Conservation (phyloP, 2,888 invertebrate species). For the Thera obeliscata region DNA sequence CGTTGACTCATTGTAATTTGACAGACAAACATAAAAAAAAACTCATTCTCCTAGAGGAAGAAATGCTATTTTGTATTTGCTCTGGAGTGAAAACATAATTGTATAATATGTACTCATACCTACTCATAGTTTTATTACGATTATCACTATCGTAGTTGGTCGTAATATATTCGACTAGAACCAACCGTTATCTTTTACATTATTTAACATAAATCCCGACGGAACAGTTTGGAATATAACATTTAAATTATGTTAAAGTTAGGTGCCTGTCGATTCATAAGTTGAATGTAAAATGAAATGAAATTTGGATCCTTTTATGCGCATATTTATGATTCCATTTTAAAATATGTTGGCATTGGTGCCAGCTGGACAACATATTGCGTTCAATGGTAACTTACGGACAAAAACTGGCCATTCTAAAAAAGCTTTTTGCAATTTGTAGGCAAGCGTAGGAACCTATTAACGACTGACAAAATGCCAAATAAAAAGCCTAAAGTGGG, state of each 20-base stretch:
- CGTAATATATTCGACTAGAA: neutral
- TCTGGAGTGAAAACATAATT: no score
- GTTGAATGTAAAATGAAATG: conserved; percentile 62
- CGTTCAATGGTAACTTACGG: conserved; percentile 32
- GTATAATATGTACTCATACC: no score
- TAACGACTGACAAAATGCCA: no score
- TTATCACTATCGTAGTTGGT: neutral
- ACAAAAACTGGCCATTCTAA: neutral
- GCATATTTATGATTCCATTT: conserved; percentile 73
- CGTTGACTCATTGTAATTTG: no score
- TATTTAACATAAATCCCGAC: conserved; percentile 5
- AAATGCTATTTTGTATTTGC: no score
- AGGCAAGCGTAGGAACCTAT: neutral
- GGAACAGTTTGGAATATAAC: conserved; percentile 32
- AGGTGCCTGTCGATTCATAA: conserved; percentile 50
- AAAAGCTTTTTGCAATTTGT: neutral
- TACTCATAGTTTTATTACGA: no score
- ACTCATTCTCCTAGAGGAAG: no score
- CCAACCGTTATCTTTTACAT: neutral
- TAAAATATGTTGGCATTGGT: conserved; percentile 44
- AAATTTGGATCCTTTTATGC: conserved; percentile 77
- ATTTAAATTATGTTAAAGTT: conserved; percentile 54
- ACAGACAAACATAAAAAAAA: no score
- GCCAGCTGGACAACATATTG: conserved; percentile 56
- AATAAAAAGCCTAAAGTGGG: no score